phyloP scores from a whole-genome alignment of 2,797 vertebrate genomes.

The Mormyrus hasselquistii region DNA sequence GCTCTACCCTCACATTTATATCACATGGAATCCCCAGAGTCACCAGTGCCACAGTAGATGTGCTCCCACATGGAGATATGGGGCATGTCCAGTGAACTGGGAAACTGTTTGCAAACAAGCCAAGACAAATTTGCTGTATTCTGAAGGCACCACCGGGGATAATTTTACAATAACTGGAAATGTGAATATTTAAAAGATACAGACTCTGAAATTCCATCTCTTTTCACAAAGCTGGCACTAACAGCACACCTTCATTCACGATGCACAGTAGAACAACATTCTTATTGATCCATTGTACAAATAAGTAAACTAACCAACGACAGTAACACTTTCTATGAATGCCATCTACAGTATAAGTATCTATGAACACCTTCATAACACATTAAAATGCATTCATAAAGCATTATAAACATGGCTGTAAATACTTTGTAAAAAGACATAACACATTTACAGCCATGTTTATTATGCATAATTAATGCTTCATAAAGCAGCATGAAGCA shows the following conservation, averaged over 20 bases:
- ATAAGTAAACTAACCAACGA: not conserved
- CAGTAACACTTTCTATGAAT: not conserved
- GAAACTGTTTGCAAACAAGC: not conserved
- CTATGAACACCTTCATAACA: not conserved
- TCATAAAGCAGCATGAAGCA: not conserved
- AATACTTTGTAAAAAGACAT: not conserved
- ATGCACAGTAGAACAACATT: constrained; percentile 24
- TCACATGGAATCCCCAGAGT: not conserved
- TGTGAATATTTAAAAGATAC: not conserved
- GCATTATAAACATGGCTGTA: not conserved
- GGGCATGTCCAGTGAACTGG: not conserved
- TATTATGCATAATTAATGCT: not conserved
- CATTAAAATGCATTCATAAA: not conserved
- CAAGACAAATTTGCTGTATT: not conserved
- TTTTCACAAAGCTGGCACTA: constrained; percentile 40
- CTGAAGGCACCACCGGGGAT: not conserved
- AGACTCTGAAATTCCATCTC: constrained; percentile 8
- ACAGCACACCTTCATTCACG: constrained; percentile 43
- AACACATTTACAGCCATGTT: not conserved
- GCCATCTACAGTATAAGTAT: not conserved
- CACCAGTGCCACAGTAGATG: not conserved
- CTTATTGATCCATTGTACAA: not conserved
- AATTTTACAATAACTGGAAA: not conserved
- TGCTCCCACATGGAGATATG: not conserved
- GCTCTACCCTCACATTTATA: not conserved